Evolutionary conservation across 2,113 vertebrate species (phyloP).

Genomic region (Cyanoliseus patagonus): DNA sequence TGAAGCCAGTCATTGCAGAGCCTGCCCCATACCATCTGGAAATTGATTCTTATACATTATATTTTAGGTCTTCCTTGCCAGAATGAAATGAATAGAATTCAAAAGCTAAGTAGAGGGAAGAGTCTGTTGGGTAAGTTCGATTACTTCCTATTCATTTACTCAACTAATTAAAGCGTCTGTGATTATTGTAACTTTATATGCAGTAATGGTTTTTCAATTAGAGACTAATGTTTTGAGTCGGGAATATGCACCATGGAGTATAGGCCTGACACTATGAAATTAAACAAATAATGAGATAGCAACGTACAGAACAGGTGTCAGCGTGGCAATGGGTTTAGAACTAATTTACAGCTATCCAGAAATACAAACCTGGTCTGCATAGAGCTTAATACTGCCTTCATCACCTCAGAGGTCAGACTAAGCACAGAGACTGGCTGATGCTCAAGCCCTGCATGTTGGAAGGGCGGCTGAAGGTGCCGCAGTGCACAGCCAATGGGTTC

Average conservation of each 20-base stretch:
- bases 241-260: background rate
- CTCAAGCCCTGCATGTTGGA: background rate
- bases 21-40: constrained; percentile 74
- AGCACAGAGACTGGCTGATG: background rate
- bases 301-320: constrained; percentile 17
- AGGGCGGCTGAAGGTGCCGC: background rate
- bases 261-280: constrained; percentile 21
- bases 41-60: constrained; percentile 71
- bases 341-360: background rate
- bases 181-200: constrained; percentile 59
- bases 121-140: constrained; percentile 87
- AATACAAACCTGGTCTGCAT: background rate
- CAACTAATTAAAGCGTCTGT: constrained; percentile 70
- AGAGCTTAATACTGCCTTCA: background rate
- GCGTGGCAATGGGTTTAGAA: background rate
- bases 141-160: constrained; percentile 65
- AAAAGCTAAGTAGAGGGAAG: constrained; percentile 89
- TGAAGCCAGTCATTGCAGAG: constrained; percentile 68
- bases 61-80: constrained; percentile 92
- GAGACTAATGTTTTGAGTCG: constrained; percentile 27
- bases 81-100: constrained; percentile 94
- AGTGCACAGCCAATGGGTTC: background rate
- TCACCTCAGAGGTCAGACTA: background rate
- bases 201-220: constrained; percentile 59
- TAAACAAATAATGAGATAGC: constrained; percentile 28